phyloP scores from a whole-genome alignment of 1,140 invertebrate genomes.

The Bombus confusus region DNA sequence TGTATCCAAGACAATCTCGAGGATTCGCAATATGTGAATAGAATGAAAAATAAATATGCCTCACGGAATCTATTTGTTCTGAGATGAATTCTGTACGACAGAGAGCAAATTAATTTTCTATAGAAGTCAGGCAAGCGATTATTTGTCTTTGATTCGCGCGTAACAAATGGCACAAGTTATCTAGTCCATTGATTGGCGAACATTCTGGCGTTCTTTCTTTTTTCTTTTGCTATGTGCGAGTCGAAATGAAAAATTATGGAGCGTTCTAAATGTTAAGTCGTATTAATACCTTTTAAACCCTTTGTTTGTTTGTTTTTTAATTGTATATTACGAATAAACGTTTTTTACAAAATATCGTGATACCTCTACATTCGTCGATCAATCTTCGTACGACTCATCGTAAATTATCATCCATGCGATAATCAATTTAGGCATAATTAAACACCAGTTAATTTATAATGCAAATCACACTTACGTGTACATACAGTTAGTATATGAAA shows the following conservation, averaged over 20 bases:
- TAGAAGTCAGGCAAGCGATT: neutral
- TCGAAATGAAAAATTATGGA: conserved; percentile 5
- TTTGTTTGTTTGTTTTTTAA: conserved; percentile 64
- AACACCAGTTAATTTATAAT: neutral
- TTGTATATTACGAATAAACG: conserved; percentile 71
- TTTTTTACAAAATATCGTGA: conserved; percentile 61
- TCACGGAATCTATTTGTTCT: neutral
- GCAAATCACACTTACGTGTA: neutral
- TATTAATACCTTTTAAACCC: conserved; percentile 52
- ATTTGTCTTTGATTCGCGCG: neutral
- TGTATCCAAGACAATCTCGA: neutral
- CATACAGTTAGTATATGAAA: conserved; percentile 17
- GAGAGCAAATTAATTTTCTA: neutral
- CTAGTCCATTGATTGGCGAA: conserved; percentile 44
- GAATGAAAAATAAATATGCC: neutral
- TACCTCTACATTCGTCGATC: neutral
- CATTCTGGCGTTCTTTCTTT: conserved; percentile 5
- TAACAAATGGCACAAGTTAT: conserved; percentile 11
- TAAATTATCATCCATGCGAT: neutral
- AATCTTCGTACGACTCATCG: neutral
- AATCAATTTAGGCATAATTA: neutral
- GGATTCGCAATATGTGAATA: neutral
- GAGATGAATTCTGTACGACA: neutral
- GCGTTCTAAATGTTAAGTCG: conserved; percentile 45
- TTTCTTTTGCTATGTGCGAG: neutral